Base-by-base conservation (phyloP, 2,888 invertebrate species). In the Gymnocheta viridis region DNA sequence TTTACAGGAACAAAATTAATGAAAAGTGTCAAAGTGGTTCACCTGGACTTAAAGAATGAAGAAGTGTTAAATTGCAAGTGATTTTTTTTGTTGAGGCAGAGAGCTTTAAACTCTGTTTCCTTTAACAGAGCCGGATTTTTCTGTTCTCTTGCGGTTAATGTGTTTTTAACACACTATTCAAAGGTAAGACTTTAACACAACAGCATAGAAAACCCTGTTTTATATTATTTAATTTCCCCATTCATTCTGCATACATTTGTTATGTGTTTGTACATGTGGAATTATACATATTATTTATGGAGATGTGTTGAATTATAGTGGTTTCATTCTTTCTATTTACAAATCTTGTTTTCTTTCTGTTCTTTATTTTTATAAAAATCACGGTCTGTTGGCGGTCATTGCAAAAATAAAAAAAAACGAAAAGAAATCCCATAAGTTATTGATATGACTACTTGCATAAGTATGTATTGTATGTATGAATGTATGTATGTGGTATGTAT, bases 401-500 rank as follows among this genome's bases (percentile, higher is more conserved):
- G 32, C 51, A 56, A 27, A 24, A 51, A 27, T 14, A 10, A 5
- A n/a, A 47, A 72, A 64, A 51, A 27, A 27, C 7, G 5, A n/a
- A 47, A 72, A 64, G 56, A 79, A 72, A 54, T 70, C 62, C 35
- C 70, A 62, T 32, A 70, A 64, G 62, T 79, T 64, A 64, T 35
- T 54, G 32, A 67, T 72, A 64, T 35, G 54, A 49, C 38, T 66
- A 32, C 14, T n/a, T 60, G 44, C 12, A 47, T 58, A 54, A 19
- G 9, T 22, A 22, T 22, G 29, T 9, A 7, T n/a, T 22, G 6
- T 14, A 49, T 3, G 4, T 7, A 4, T 27, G 4, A 6, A 27
- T 24, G 2, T 38, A 14, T 27, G 24, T 12, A 47, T 29, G 24
- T n/a, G 4, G 0, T 29, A n/a, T n/a, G n/a, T n/a, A n/a, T n/a